Percentiles rank a stretch among this genome's conserved stretches.
Evolutionary conservation across 2,797 vertebrate genomes (phyloP).

Genomic region (Odontamblyopus rebecca): DNA sequence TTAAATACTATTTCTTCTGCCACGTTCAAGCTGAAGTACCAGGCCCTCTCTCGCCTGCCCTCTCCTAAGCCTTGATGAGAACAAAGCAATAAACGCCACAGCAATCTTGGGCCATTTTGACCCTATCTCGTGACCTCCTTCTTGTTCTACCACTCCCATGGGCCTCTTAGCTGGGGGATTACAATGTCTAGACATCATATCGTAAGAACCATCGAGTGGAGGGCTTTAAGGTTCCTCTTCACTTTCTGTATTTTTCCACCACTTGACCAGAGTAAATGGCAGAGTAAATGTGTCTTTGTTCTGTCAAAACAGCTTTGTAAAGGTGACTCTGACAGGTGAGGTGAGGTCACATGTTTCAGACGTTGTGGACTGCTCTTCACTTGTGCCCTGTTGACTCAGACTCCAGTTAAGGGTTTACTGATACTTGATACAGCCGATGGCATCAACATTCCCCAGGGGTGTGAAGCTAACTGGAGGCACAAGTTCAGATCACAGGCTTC

Average conservation of each 20-base stretch:
- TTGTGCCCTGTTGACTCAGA: conserved; percentile 25
- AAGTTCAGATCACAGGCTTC: too few species aligned
- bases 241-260: conserved; percentile 21
- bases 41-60: conserved; percentile 20
- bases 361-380: conserved; percentile 26
- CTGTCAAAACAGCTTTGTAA: conserved; percentile 29
- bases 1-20: not conserved
- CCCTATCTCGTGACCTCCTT: conserved; percentile 23
- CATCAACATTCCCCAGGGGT: too few species aligned
- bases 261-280: conserved; percentile 26
- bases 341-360: conserved; percentile 34
- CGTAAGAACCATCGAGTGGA: conserved; percentile 33
- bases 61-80: conserved; percentile 31
- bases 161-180: conserved; percentile 49
- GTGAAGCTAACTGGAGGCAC: too few species aligned
- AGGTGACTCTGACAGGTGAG: conserved; percentile 28
- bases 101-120: conserved; percentile 13
- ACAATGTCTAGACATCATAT: conserved; percentile 59
- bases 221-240: conserved; percentile 32
- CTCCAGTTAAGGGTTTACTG: conserved; percentile 30
- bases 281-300: conserved; percentile 31
- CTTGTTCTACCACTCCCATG: conserved; percentile 20
- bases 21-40: conserved; percentile 13
- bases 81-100: conserved; percentile 27
- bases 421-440: too few species aligned